Base-by-base conservation (phyloP, 2,113 vertebrate genomes). In the Tupaia tana region DNA sequence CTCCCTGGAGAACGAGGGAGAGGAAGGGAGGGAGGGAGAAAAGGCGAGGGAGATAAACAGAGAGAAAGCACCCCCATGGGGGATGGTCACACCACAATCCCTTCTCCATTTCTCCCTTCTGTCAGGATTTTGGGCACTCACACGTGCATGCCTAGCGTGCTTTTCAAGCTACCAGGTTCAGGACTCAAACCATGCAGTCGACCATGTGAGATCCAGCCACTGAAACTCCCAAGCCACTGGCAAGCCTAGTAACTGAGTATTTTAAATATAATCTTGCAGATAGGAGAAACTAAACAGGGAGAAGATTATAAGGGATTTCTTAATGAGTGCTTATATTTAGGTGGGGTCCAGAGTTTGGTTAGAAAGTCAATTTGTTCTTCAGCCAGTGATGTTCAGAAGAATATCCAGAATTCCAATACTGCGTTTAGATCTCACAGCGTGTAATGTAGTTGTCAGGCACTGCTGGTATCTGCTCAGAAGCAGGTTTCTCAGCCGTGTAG, bases 331-430 rank as follows among this genome's bases (percentile, higher is more conserved):
- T 74, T 74, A 19, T 14, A 43, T 43, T 92, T 93, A 18, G 6
- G 15, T 52, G 73, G 14, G 25, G 13, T 43, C 85, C 52, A 27
- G 52, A 14, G 5, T 89, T 63, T 93, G 56, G 3, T 69, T 79
- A 83, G 56, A 91, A 93, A 89, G 31, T 59, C 63, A 78, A 10
- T 90, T 84, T 85, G 27, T 78, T 89, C n/a, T 89, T 80, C 20
- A 74, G 24, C 19, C 16, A 34, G 15, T 91, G 64, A 31, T 71
- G 8, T 31, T 83, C 75, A 56, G 20, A 78, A 43, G 43, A 43
- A 31, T 25, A 9, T 34, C 13, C 34, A 71, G 71, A 86, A 78
- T 83, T 80, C 54, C 7, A n/a, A 1, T 20, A 61, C 56, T 83
- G 52, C 56, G 27, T 31, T 1, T 75, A 56, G 70, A 75, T 89